A percentile compares a stretch with the other conserved stretches of the same genome.
phyloP scores from a whole-genome alignment of 2,113 vertebrate species.

The Petroica traversi region DNA sequence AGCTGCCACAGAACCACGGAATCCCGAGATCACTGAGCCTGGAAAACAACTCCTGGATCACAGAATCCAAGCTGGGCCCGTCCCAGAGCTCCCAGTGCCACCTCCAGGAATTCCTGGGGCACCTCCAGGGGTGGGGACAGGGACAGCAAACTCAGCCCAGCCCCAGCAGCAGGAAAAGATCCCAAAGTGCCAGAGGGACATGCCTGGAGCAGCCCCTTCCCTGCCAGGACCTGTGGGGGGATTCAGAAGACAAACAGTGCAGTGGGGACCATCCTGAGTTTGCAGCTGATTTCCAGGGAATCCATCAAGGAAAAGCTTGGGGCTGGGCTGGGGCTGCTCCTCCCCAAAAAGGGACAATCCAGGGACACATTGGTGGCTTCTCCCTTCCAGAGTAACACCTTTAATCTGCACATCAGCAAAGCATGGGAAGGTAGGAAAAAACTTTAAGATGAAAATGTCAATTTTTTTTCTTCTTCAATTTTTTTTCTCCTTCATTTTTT shows the following conservation, averaged over 20 bases:
- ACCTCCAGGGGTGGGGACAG: not conserved
- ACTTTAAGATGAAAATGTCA: accelerated
- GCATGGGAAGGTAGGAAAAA: not conserved
- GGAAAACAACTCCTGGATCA: not conserved
- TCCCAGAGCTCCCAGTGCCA: not conserved
- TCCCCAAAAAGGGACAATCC: not conserved
- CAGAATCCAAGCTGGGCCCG: accelerated
- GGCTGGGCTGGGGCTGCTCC: not conserved
- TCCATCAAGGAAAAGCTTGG: not conserved
- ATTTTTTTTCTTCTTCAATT: not conserved
- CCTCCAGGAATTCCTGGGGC: not conserved
- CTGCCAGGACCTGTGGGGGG: too few relatives aligned
- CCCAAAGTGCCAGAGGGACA: not conserved
- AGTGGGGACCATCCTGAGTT: not conserved
- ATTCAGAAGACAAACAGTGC: too few relatives aligned
- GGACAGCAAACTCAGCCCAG: not conserved
- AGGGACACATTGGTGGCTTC: accelerated
- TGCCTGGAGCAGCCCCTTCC: not conserved
- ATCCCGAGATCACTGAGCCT: not conserved
- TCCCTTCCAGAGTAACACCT: too few relatives aligned
- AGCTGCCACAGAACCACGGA: not conserved
- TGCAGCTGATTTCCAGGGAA: accelerated
- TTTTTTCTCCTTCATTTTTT: too few relatives aligned
- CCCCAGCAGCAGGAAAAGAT: not conserved
- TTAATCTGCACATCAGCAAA: accelerated